Base-by-base conservation (phyloP, 2,797 vertebrate species). In the Myiotriccus ornatus region DNA sequence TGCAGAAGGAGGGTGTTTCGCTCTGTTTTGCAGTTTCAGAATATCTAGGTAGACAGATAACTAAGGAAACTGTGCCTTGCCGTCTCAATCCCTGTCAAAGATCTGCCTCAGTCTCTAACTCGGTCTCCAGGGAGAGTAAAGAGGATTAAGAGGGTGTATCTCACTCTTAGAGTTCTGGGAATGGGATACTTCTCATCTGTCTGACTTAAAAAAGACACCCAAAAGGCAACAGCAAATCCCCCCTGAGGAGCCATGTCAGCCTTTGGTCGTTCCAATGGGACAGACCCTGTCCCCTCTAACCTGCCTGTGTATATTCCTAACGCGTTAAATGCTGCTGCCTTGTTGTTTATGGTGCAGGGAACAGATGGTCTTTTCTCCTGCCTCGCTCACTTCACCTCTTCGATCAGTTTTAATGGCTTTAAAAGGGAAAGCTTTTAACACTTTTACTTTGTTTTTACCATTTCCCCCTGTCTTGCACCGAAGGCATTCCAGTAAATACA, bases 361-460 rank as follows among this genome's bases (percentile, higher is more conserved):
- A 55, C 85, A 77, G 68, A 75, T 82, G 59, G 55, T 47, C 75
- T 80, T 76, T 71, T 34, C 53, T 74, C 41, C 64, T 91, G 76
- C 67, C 59, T 82, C 57, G 24, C 73, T 90, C 78, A 18, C 55
- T 86, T 95, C 60, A 85, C 67, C 73, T 94, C 56, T 90, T 87
- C 70, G 70, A 47, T 82, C 73, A 37, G 15, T 89, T 91, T 64
- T 77, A 94, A 87, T 69, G 47, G 49, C 25, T 65, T 83, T 63
- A 75, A 94, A 74, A 88, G 70, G 47, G 71, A 92, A 91, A 67
- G 65, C 63, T 93, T 90, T 88, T 77, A 91, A 50, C 27, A 13
- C n/a, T 87, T 93, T 25, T 57, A 39, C 8, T 87, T 60, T 79
- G 32, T 80, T 92, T 90, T 71, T 81, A 41, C 4, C 0, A 7